A percentile compares a stretch with the other conserved stretches of the same genome.
phyloP scores from a whole-genome alignment of 2,888 invertebrate genomes.

The Brachypalpus laphriformis region DNA sequence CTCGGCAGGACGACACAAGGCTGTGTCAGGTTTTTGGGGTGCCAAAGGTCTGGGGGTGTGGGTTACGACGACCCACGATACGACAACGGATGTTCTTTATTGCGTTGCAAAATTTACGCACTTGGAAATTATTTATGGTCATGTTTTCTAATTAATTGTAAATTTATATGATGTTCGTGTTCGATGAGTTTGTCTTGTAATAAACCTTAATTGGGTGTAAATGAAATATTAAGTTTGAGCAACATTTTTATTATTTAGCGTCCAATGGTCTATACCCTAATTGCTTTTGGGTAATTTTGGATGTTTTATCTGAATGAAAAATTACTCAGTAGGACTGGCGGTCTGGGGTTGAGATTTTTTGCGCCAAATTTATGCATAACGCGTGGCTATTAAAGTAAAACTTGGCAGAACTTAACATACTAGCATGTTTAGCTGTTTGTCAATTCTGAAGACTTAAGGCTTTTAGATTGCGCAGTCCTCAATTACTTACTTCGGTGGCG shows the following conservation, averaged over 20 bases:
- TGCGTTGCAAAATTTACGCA: slow-evolving; percentile 75
- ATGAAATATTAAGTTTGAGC: slow-evolving; percentile 70
- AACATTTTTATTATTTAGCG: slow-evolving; percentile 27
- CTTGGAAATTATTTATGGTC: slow-evolving; percentile 75
- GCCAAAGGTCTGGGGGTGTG: slow-evolving; percentile 49
- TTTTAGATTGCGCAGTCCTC: too few relatives aligned
- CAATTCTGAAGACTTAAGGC: too few relatives aligned
- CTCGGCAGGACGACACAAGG: slow-evolving; percentile 28
- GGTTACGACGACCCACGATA: slow-evolving; percentile 34
- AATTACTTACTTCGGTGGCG: too few relatives aligned
- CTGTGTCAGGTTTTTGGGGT: slow-evolving; percentile 45
- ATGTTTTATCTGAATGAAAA: not conserved
- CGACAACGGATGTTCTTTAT: slow-evolving; percentile 75
- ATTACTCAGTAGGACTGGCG: not conserved
- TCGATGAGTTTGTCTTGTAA: slow-evolving; percentile 72
- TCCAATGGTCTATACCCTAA: not conserved
- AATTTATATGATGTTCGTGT: slow-evolving; percentile 74
- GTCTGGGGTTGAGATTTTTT: not conserved
- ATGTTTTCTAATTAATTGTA: slow-evolving; percentile 76
- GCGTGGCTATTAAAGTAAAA: too few relatives aligned
- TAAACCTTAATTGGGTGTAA: slow-evolving; percentile 75
- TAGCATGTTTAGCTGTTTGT: too few relatives aligned
- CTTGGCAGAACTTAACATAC: too few relatives aligned
- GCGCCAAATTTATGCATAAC: too few relatives aligned
- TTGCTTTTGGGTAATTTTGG: slow-evolving; percentile 4